Evolutionary conservation across 2,888 invertebrate genomes (phyloP), one percentile per base, ranked within the genome.

Genomic region (Platycheirus rosarum): DNA sequence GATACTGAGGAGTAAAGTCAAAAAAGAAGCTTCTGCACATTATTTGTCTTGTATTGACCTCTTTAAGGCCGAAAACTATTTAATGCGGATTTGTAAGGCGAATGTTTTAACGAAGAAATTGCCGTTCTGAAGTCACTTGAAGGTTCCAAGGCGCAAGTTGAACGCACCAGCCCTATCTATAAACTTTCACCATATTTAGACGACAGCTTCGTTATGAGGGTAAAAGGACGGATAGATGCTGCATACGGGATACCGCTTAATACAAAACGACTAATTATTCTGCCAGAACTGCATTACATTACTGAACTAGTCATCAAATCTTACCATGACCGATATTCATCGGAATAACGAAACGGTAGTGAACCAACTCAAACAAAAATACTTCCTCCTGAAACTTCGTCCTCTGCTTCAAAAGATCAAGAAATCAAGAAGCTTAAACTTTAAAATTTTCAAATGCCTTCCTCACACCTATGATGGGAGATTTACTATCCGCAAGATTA

Each of bases 381-480:
- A 29, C 29, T 68, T 44, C 44, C 53, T 68, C n/a, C 51, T 20
- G 9, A 53, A 23, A 53, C 53, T 55, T 18, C 65, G 49, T n/a
- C 16, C 51, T n/a, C n/a, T 66, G 11, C 9, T 53, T 1, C 42
- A 7, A 32, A 51, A 53, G 29, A 4, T 48, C 48, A 48, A 37
- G 5, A 37, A 14, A 44, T 40, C 42, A 4, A 16, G 18, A 11
- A 44, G 51, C 20, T 49, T 62, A 23, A 8, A 20, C 9, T 73
- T 53, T 9, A 42, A 55, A 18, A 73, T 55, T 23, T 9, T 13
- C 1, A 18, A 23, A 2, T 44, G 44, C 26, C 0, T 37, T 20
- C 55, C 73, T 1, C 16, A 51, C 44, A 42, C 62, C 51, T n/a
- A 62, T 42, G 5, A 73, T 75, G 69, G 42, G 62, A 3, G 37